Conservation (phyloP, 2,113 vertebrate species). For the Willisornis vidua region DNA sequence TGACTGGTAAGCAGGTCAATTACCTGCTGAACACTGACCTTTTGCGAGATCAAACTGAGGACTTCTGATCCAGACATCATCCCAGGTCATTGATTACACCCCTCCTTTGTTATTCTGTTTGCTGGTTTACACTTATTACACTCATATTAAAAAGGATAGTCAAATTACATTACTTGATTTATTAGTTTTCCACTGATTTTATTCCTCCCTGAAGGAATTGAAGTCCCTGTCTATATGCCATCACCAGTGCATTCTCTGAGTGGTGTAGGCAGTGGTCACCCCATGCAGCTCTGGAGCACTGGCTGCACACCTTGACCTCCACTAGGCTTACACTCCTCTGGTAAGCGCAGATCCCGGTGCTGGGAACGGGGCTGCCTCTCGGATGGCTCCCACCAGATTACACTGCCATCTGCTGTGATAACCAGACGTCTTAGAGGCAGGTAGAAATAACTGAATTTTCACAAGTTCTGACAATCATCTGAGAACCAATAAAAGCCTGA, state of each 20-base stretch:
- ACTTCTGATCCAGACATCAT: background rate
- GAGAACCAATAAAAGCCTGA: background rate
- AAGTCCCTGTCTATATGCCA: background rate
- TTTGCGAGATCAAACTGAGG: background rate
- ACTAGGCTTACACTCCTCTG: background rate
- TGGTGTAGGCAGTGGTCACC: background rate
- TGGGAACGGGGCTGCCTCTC: background rate
- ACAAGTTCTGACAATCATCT: background rate
- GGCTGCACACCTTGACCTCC: background rate
- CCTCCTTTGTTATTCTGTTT: background rate
- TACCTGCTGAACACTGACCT: background rate
- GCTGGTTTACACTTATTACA: background rate
- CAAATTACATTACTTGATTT: background rate
- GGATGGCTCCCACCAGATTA: background rate
- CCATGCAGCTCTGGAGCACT: background rate
- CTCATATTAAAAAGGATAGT: background rate
- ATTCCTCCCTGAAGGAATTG: background rate
- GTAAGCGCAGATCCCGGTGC: background rate
- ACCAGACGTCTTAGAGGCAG: background rate
- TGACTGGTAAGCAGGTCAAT: background rate
- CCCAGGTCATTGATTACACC: background rate
- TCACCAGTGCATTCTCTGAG: background rate
- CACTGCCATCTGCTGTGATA: slow-evolving; percentile 1
- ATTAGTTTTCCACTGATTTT: background rate
- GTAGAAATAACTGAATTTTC: background rate